Conservation (phyloP, 1,140 invertebrate genomes). For the Caenorhabditis tropicalis region DNA sequence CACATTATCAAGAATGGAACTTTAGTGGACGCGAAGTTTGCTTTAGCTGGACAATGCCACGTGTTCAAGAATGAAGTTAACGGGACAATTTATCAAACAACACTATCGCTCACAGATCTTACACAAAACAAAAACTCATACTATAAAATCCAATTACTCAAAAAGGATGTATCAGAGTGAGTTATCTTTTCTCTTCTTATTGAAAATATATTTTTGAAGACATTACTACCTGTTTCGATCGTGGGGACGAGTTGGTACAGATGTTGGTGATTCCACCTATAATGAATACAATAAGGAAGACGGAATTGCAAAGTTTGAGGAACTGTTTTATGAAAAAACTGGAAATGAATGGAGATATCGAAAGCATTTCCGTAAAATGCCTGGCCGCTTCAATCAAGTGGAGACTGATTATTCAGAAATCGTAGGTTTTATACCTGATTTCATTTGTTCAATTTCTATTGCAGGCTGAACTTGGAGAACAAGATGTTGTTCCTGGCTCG, state of each 20-base stretch:
- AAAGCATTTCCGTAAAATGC: constrained; percentile 81
- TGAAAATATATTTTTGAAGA: not conserved
- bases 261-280: constrained; percentile 83
- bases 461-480: constrained; percentile 61
- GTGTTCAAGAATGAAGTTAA: constrained; percentile 21
- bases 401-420: constrained; percentile 79
- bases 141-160: constrained; percentile 92
- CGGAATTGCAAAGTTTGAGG: constrained; percentile 79
- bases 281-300: constrained; percentile 76
- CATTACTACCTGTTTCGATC: constrained; percentile 79
- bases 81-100: constrained; percentile 37
- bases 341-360: constrained; percentile 77
- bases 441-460: not conserved
- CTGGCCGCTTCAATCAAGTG: constrained; percentile 78
- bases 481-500: constrained; percentile 27
- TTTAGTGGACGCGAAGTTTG: constrained; percentile 44
- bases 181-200: not conserved
- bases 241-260: constrained; percentile 95
- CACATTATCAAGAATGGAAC: constrained; percentile 46
- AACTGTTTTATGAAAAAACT: constrained; percentile 64
- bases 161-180: constrained; percentile 77
- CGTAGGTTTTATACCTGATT: not conserved
- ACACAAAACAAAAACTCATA: constrained; percentile 80
- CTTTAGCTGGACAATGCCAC: not conserved
- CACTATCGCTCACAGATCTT: constrained; percentile 49